Base-by-base conservation (phyloP, 2,113 vertebrate genomes). In the Sula dactylatra region DNA sequence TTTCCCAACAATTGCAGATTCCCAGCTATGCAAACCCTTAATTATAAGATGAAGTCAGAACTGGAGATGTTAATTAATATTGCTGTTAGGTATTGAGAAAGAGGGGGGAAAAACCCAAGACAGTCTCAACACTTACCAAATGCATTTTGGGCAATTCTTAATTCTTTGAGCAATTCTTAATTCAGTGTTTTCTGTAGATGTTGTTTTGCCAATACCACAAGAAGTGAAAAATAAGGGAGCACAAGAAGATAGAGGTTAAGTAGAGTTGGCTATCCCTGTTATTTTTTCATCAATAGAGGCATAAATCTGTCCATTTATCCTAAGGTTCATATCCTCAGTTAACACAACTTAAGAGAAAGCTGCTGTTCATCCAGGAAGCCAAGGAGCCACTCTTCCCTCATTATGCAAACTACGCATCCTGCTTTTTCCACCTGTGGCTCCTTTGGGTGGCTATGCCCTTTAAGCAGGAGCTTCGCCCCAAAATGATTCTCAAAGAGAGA, bases 1-100 rank as follows among this genome's bases (percentile, higher is more conserved):
- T 94, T 97, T 95, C 72, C 82, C 73, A 89, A 36, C 62, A 87
- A 70, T 2, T 80, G 56, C 73, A 61, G n/a, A 81, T 87, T 94
- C 79, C 61, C 74, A 92, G 82, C 21, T 66, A 94, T 10, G 45
- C 65, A 74, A 92, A 80, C 36, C 56, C 40, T 70, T 95, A 74
- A 71, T 86, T 56, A 88, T 20, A 73, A 69, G 12, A 80, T 36
- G 16, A 90, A 81, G 62, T 27, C 42, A 69, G 32, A 88, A 64
- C 1, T 74, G 40, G 44, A 91, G 65, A 72, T 42, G 65, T 71
- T 83, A 55, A 90, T 86, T 91, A 82, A 76, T 80, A 58, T 44
- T 94, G 52, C 82, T 71, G 66, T 61, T 95, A 31, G 56, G 40
- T 76, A 90, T 47, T 62, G 52, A 84, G 66, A 59, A 78, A 22